phyloP scores from a whole-genome alignment of 2,797 vertebrate genomes.

The Hemitrygon akajei region DNA sequence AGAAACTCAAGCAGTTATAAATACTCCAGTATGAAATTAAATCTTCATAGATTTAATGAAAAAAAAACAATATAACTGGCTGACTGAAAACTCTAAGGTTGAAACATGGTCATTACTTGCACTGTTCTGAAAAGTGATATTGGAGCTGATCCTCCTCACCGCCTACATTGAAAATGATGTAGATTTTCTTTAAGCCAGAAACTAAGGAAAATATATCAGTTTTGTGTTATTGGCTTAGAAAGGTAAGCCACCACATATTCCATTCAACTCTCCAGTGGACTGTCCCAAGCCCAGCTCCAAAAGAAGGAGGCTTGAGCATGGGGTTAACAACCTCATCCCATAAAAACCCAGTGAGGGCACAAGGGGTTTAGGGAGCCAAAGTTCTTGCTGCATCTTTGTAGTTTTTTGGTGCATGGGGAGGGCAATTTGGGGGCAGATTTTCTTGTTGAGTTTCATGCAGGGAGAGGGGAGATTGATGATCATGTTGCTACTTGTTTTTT shows the following conservation, averaged over 20 bases:
- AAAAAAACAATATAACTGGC: slow-evolving; percentile 3
- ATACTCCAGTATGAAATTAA: neutral
- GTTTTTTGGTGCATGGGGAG: too few species aligned
- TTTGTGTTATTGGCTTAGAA: neutral
- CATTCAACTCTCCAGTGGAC: too few species aligned
- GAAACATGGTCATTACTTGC: neutral
- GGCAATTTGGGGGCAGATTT: too few species aligned
- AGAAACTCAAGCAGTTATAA: neutral
- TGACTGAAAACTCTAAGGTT: neutral
- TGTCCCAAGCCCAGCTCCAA: too few species aligned
- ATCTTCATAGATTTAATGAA: slow-evolving; percentile 31
- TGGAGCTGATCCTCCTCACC: neutral
- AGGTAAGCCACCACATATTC: neutral
- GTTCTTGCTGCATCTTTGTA: too few species aligned
- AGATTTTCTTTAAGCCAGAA: neutral
- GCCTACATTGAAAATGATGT: neutral
- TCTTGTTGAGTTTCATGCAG: too few species aligned
- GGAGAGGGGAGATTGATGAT: too few species aligned
- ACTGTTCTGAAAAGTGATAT: neutral
- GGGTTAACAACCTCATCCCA: too few species aligned
- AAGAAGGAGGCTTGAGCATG: too few species aligned
- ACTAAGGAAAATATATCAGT: neutral
- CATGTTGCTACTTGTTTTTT: too few species aligned
- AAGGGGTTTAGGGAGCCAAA: too few species aligned
- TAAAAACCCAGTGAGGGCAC: too few species aligned